A percentile compares a stretch with the other conserved stretches of the same genome.
Evolutionary conservation across 2,113 vertebrate species (phyloP).

Genomic region (Nothoprocta pentlandii): DNA sequence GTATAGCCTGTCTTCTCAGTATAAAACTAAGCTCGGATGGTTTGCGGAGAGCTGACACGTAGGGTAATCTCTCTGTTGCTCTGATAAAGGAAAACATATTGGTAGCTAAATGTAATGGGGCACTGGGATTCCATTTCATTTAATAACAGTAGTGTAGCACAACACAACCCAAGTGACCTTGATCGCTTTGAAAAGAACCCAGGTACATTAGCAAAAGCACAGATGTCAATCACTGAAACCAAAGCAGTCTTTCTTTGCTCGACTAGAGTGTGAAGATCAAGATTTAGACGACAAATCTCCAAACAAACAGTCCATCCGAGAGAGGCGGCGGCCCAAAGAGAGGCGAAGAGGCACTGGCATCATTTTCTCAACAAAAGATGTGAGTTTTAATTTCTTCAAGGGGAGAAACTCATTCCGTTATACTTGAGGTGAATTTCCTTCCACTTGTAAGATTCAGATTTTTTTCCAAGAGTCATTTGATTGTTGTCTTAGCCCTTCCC

Average conservation of each 20-base stretch:
- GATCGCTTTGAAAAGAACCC: neutral
- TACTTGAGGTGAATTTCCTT: neutral
- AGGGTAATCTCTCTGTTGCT: neutral
- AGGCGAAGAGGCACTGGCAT: slow-evolving; percentile 75
- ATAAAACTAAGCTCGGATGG: neutral
- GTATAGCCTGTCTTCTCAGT: neutral
- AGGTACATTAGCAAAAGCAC: neutral
- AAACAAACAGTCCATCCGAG: slow-evolving; percentile 67
- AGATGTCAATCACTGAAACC: slow-evolving; percentile 28
- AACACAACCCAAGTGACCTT: neutral
- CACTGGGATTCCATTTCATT: neutral
- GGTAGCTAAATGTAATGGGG: neutral
- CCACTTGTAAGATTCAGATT: neutral
- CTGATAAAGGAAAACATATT: neutral
- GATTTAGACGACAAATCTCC: slow-evolving; percentile 74
- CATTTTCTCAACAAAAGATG: slow-evolving; percentile 79
- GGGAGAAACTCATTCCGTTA: neutral
- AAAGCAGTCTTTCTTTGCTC: slow-evolving; percentile 65
- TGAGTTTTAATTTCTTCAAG: slow-evolving; percentile 60
- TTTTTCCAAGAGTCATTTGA: neutral
- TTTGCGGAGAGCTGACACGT: neutral
- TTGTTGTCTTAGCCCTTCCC: neutral
- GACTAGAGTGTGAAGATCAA: slow-evolving; percentile 80
- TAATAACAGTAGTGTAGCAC: neutral
- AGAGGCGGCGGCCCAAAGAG: slow-evolving; percentile 75